Evolutionary conservation across 2,113 vertebrate genomes (phyloP).

Genomic region (Andinoacara biseriatus): DNA sequence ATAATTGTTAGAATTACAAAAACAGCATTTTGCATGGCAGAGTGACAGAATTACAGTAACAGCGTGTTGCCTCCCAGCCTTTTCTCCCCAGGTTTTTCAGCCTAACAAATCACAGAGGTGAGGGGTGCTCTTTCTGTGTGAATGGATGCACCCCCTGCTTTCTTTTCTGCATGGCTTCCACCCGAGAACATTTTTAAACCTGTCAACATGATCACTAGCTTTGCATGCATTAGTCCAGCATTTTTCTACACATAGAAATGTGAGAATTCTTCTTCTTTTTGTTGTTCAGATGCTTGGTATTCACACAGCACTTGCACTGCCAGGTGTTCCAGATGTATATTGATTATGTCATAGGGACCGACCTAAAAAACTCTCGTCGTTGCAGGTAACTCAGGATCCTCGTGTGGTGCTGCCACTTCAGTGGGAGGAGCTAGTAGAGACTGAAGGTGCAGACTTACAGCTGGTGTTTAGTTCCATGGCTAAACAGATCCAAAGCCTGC

Average conservation of each 20-base stretch:
- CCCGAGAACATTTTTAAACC: constrained; percentile 48
- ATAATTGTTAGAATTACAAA: constrained; percentile 63
- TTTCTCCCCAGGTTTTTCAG: constrained; percentile 44
- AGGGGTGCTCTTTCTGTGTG: constrained; percentile 43
- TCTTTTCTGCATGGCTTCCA: constrained; percentile 49
- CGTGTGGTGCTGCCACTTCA: constrained; percentile 81
- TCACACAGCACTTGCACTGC: constrained; percentile 29
- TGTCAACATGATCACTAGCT: constrained; percentile 57
- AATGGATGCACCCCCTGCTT: constrained; percentile 49
- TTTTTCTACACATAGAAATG: constrained; percentile 24
- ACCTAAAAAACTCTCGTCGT: constrained; percentile 35
- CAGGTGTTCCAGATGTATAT: constrained; percentile 7
- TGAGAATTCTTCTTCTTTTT: neutral
- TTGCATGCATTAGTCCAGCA: constrained; percentile 44
- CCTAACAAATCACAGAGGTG: constrained; percentile 67
- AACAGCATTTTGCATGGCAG: constrained; percentile 63
- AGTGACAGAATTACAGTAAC: constrained; percentile 60
- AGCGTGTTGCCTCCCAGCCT: constrained; percentile 55
- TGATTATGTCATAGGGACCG: constrained; percentile 30
- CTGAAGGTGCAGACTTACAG: constrained; percentile 75
- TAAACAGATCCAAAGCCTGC: constrained; percentile 79
- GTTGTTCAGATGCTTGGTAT: constrained; percentile 17
- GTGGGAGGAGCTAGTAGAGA: constrained; percentile 80
- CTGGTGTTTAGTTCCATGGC: constrained; percentile 78
- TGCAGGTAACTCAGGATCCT: constrained; percentile 87